A percentile compares a stretch with the other conserved stretches of the same genome.
phyloP scores from a whole-genome alignment of 2,113 vertebrate genomes.

The Hippotragus niger region DNA sequence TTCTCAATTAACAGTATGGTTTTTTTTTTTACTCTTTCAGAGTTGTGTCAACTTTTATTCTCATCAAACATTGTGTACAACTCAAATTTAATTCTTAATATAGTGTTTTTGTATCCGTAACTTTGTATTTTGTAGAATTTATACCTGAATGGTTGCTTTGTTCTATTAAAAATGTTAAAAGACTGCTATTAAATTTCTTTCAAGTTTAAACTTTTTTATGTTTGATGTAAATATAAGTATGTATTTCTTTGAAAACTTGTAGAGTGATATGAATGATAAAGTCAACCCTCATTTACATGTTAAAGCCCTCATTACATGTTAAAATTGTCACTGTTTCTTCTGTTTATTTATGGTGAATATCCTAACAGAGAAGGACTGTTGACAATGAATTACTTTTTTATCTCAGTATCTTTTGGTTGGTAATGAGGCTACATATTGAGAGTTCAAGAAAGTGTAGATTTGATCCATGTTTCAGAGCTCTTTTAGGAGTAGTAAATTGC shows the following conservation, averaged over 20 bases:
- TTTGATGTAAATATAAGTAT: background rate
- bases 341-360: fast-evolving
- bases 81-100: background rate
- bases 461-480: background rate
- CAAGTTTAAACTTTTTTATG: background rate
- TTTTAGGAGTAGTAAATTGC: background rate
- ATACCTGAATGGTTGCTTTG: background rate
- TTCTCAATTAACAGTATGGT: background rate
- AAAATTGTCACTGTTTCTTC: background rate
- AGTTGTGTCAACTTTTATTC: background rate
- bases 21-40: background rate
- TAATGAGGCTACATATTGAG: background rate
- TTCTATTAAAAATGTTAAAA: background rate
- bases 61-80: background rate
- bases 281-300: background rate
- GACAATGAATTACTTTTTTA: background rate
- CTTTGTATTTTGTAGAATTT: background rate
- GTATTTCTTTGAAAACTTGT: background rate
- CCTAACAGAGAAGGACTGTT: background rate
- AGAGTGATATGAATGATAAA: background rate
- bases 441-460: background rate
- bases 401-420: background rate
- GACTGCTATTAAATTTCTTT: background rate
- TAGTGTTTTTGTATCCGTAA: background rate
- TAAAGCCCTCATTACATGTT: too few relatives aligned